These are phyloP conservation scores for Axis porcinus DNA, from an alignment of 2,113 vertebrate species.

Conservation along the genomic window DNA sequence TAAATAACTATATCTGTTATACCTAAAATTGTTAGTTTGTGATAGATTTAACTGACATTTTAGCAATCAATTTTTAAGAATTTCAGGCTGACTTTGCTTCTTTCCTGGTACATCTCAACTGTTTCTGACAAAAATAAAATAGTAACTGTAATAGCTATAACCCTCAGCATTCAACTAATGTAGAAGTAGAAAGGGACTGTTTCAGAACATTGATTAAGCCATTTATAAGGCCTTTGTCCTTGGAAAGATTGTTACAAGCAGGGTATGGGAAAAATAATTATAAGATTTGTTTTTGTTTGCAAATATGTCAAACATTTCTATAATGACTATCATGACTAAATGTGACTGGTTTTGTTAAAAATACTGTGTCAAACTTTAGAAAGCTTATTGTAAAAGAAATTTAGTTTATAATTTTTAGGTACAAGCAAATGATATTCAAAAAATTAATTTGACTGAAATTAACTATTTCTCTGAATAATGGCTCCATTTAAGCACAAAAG, in stretches of 20 bases:
- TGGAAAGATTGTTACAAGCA: neutral
- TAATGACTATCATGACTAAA: neutral
- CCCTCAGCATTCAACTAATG: neutral
- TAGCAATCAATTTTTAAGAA: neutral
- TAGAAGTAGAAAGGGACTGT: neutral
- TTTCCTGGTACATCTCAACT: neutral
- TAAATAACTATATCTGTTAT: neutral
- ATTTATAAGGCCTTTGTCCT: neutral
- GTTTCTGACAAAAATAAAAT: neutral
- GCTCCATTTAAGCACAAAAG: constrained; percentile 74
- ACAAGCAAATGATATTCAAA: constrained; percentile 70
- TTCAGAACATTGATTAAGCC: neutral
- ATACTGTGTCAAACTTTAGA: constrained; percentile 45
- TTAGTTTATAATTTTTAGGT: constrained; percentile 61
- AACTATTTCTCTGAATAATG: constrained; percentile 76
- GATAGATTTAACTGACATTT: neutral
- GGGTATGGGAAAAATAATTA: neutral
- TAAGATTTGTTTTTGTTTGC: constrained; percentile 19
- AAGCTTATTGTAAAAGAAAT: constrained; percentile 63
- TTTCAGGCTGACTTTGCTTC: neutral
- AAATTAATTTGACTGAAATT: constrained; percentile 80
- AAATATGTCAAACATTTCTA: constrained; percentile 16
- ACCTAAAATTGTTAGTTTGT: neutral
- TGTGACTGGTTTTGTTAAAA: constrained; percentile 32
- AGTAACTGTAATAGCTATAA: neutral